These are phyloP conservation scores for Neotragus pygmaeus DNA, from an alignment of 2,113 vertebrate species.

Conservation along the genomic window DNA sequence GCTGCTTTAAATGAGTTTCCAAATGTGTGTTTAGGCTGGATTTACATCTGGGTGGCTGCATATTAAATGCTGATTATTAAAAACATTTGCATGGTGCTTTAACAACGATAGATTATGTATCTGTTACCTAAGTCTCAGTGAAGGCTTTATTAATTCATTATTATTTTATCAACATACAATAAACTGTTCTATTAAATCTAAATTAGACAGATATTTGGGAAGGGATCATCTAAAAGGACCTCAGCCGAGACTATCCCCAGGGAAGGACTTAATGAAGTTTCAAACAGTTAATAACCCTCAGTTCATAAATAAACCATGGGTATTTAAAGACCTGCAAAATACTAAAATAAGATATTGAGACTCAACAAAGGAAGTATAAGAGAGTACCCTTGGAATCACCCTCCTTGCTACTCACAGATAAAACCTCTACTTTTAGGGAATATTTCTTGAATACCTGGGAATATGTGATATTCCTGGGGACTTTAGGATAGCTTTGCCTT, in stretches of 20 bases:
- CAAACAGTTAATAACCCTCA: conserved; percentile 72
- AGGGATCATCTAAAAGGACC: conserved; percentile 65
- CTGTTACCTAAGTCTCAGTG: conserved; percentile 70
- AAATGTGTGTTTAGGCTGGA: conserved; percentile 48
- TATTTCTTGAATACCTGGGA: not conserved
- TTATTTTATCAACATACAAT: conserved; percentile 77
- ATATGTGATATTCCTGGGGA: not conserved
- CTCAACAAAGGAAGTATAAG: not conserved
- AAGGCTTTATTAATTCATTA: conserved; percentile 77
- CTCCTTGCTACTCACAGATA: not conserved
- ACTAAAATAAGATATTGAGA: conserved; percentile 55
- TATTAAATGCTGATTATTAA: conserved; percentile 73
- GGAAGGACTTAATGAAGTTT: conserved; percentile 78
- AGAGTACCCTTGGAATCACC: not conserved
- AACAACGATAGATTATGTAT: conserved; percentile 69
- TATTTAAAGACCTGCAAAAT: conserved; percentile 67
- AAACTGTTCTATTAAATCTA: conserved; percentile 75
- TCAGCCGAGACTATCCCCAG: conserved; percentile 66
- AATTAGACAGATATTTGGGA: conserved; percentile 76
- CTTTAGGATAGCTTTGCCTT: not conserved
- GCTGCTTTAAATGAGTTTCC: conserved; percentile 47
- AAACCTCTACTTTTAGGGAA: not conserved
- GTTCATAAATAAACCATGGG: conserved; percentile 76
- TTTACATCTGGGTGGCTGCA: conserved; percentile 63
- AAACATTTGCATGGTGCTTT: conserved; percentile 67